Evolutionary conservation across 2,113 vertebrate species (phyloP).

Genomic region (Anoura caudifer): DNA sequence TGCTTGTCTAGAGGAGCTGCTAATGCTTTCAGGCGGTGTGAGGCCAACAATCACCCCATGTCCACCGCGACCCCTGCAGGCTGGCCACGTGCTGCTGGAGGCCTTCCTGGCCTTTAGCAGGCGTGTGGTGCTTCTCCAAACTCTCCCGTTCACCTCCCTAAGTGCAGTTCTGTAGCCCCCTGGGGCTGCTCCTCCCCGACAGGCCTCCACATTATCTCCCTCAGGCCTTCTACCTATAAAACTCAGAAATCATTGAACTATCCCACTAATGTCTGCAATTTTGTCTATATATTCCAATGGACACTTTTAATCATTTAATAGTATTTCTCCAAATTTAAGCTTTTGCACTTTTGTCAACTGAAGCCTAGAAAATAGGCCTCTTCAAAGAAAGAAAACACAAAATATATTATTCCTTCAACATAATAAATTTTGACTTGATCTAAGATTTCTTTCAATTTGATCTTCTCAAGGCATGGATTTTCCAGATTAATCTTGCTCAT

Average conservation of each 20-base stretch:
- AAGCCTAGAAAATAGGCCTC: neutral
- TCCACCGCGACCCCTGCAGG: neutral
- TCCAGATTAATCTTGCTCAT: neutral
- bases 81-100: neutral
- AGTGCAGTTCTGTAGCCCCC: neutral
- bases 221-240: neutral
- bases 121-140: neutral
- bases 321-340: slow-evolving; percentile 12
- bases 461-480: neutral
- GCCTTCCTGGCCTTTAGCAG: neutral
- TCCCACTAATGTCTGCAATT: neutral
- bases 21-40: neutral
- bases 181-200: no score
- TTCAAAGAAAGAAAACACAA: neutral
- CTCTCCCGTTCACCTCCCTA: neutral
- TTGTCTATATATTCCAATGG: neutral
- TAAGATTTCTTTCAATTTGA: neutral
- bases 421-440: neutral
- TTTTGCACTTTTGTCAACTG: neutral
- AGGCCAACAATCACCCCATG: neutral
- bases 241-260: neutral
- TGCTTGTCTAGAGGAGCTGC: neutral
- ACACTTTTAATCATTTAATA: neutral
- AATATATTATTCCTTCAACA: neutral
- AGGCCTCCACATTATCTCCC: neutral